These are phyloP conservation scores for Dallia pectoralis DNA, from an alignment of 2,797 vertebrate genomes.

Conservation along the genomic window DNA sequence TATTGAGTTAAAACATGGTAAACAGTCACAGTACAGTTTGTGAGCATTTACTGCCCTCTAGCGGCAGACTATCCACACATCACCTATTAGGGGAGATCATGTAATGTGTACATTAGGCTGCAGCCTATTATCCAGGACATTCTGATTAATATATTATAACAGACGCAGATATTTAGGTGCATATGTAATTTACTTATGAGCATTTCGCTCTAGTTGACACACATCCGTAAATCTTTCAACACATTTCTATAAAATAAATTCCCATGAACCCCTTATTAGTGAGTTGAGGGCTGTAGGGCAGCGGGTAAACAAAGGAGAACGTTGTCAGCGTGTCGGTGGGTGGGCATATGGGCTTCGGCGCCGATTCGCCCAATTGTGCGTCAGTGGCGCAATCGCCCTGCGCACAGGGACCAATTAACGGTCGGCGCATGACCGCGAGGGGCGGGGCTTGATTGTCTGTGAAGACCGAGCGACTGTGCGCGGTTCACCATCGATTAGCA, in stretches of 20 bases:
- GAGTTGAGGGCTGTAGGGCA: conserved; percentile 36
- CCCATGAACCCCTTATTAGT: conserved; percentile 15
- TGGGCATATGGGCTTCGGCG: background rate
- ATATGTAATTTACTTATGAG: background rate
- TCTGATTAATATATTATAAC: conserved; percentile 6
- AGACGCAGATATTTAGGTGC: background rate
- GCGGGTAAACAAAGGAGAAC: conserved; percentile 66
- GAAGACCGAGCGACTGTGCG: conserved; percentile 22
- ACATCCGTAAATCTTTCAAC: background rate
- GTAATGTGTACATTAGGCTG: conserved; percentile 40
- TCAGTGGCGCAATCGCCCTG: conserved; percentile 61
- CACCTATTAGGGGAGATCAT: conserved; percentile 3
- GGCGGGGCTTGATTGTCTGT: conserved; percentile 58
- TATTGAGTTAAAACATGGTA: background rate
- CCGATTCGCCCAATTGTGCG: conserved; percentile 48
- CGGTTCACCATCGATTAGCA: conserved; percentile 24
- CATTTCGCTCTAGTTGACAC: background rate
- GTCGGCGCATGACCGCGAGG: conserved; percentile 52
- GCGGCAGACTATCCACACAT: conserved; percentile 26
- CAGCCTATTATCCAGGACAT: conserved; percentile 8
- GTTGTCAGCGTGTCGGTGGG: conserved; percentile 58
- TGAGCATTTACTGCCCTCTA: conserved; percentile 50
- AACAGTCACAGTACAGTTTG: background rate
- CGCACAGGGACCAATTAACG: conserved; percentile 66
- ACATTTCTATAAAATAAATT: too few species aligned